Base-by-base conservation (phyloP, 2,888 invertebrate genomes). In the Rotaria macrura region DNA sequence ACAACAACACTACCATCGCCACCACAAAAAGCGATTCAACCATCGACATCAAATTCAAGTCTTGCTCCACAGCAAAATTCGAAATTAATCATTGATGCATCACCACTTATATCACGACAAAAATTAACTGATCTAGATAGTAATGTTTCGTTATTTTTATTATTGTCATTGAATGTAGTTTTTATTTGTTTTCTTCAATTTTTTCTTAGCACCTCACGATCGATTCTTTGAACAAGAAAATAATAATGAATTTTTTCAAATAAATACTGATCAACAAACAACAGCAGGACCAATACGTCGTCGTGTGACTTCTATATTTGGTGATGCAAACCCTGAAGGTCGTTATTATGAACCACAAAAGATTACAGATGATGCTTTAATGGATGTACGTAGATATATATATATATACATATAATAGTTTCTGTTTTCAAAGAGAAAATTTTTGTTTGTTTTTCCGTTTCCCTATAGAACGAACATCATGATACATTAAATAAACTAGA, bases 401-500 rank as follows among this genome's bases (percentile, higher is more conserved):
- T n/a, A n/a, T n/a, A n/a, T n/a, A n/a, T n/a, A n/a, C n/a, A n/a
- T n/a, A n/a, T n/a, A n/a, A n/a, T n/a, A n/a, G n/a, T n/a, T 52
- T 52, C 6, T 52, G 20, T 23, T 23, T 54, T 2, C 25, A 57
- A 47, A 17, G 55, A 65, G 29, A 65, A 79, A 23, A 40, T 14
- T 9, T 20, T 6, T 40, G 6, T 23, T 40, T 23, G n/a, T 65
- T 84, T 87, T 38, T 65, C 55, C 85, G 52, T 43, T 38, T 74
- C 14, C 85, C 90, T 91, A 0, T 92, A 95, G 94, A 94, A 95
- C 90, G 96, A 96, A 92, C 97, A 97, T 92, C 96, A 96, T 92
- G 96, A 96, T 91, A 96, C 96, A 83, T 93, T 99, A 91, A 96
- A 96, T 38, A 98, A 98, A 92, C 93, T 99, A 88, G 96, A 97